These are phyloP conservation scores for Chrysina gloriosa DNA, from an alignment of 2,888 invertebrate genomes.

Conservation along the genomic window DNA sequence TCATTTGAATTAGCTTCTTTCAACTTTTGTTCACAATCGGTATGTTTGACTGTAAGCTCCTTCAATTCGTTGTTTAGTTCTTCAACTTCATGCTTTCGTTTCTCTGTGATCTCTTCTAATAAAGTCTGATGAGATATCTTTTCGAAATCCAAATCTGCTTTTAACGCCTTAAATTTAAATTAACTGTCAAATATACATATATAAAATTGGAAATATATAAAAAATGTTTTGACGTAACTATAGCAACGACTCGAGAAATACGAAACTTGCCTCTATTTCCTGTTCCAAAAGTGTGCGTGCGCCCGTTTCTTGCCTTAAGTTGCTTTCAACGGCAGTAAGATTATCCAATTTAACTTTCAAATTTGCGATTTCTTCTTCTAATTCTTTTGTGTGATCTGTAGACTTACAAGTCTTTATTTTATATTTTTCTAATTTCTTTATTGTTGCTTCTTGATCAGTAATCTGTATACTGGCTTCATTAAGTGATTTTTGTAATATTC, in stretches of 20 bases:
- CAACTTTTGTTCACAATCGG: slow-evolving; percentile 49
- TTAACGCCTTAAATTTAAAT: slow-evolving; percentile 47
- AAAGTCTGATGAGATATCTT: slow-evolving; percentile 38
- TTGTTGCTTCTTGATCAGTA: slow-evolving; percentile 67
- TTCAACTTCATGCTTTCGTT: slow-evolving; percentile 55
- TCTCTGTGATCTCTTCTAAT: slow-evolving; percentile 55
- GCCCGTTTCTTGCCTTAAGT: slow-evolving; percentile 44
- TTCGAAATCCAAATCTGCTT: slow-evolving; percentile 48
- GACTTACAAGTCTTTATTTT: slow-evolving; percentile 66
- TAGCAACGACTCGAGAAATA: slow-evolving; percentile 16
- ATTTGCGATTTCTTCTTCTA: slow-evolving; percentile 65
- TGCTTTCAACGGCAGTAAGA: slow-evolving; percentile 42
- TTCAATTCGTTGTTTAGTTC: slow-evolving; percentile 61
- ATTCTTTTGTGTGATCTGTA: slow-evolving; percentile 64
- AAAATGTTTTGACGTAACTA: slow-evolving; percentile 53
- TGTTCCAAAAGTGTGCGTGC: slow-evolving; percentile 42
- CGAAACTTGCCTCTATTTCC: slow-evolving; percentile 50
- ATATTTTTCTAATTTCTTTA: slow-evolving; percentile 65
- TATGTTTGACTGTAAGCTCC: slow-evolving; percentile 55
- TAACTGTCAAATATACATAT: slow-evolving; percentile 19
- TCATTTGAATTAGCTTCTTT: slow-evolving; percentile 50
- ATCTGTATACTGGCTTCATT: slow-evolving; percentile 66
- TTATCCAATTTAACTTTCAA: slow-evolving; percentile 56
- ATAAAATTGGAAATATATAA: slow-evolving; percentile 58
- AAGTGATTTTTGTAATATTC: slow-evolving; percentile 62